Percentiles rank a stretch among this genome's conserved stretches.
Conservation (phyloP, 1,140 invertebrate genomes). For the honey bee (Apis mellifera) region Amel_HAv3.1 CM009931.2:7430001-7430500, state of each 20-base stretch:
- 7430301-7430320: constrained; percentile 70
- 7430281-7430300: constrained; percentile 73
- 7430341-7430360: constrained; percentile 84
- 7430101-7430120: constrained; percentile 87
- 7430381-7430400: constrained; percentile 88
- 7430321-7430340: constrained; percentile 73
- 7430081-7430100: constrained; percentile 91
- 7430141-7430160: constrained; percentile 92
- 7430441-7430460: no score
- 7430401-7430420: constrained; percentile 68
- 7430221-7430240: constrained; percentile 78
- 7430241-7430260: constrained; percentile 74
- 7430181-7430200: constrained; percentile 83
- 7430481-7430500: no score
- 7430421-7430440: not conserved
- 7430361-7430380: constrained; percentile 85
- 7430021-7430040: no score
- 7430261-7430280: constrained; percentile 75
- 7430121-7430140: constrained; percentile 90
- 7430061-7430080: constrained; percentile 81
- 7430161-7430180: constrained; percentile 89
- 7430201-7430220: constrained; percentile 80
- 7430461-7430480: no score
- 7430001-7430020: no score
- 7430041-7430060: no score